phyloP scores from a whole-genome alignment of 2,888 invertebrate genomes.

The Lepidochitona cinerea region DNA sequence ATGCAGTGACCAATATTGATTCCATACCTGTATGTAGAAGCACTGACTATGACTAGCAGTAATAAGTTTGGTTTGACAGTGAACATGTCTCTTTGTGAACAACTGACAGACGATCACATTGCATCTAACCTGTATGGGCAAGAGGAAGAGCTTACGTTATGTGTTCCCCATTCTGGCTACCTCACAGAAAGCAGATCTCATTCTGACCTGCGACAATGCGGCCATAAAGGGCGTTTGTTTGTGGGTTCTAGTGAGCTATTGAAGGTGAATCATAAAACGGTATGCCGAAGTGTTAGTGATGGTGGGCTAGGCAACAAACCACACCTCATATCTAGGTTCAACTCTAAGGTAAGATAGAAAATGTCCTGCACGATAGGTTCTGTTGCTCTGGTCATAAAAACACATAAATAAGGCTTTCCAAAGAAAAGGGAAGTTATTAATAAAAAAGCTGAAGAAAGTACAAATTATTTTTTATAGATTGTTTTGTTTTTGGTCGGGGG shows the following conservation, averaged over 20 bases:
- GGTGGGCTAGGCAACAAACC: background rate
- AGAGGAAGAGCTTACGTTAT: background rate
- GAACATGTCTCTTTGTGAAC: background rate
- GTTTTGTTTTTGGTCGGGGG: too few relatives aligned
- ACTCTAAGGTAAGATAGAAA: background rate
- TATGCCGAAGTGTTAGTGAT: conserved; percentile 13
- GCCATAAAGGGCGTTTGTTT: background rate
- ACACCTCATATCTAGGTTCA: background rate
- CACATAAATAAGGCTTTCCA: too few relatives aligned
- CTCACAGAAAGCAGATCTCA: background rate
- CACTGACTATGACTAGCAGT: background rate
- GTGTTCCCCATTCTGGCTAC: background rate
- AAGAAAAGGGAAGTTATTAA: too few relatives aligned
- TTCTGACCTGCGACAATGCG: background rate
- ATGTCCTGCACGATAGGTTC: background rate
- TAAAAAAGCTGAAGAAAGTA: too few relatives aligned
- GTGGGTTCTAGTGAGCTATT: background rate
- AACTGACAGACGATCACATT: background rate
- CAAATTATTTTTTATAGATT: too few relatives aligned
- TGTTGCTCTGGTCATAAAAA: background rate
- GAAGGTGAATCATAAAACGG: background rate
- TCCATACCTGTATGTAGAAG: background rate
- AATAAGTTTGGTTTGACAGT: background rate
- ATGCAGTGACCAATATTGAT: too few relatives aligned
- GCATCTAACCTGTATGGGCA: background rate